These are phyloP conservation scores for Melolontha melolontha DNA, from an alignment of 2,888 invertebrate genomes.

Conservation along the genomic window DNA sequence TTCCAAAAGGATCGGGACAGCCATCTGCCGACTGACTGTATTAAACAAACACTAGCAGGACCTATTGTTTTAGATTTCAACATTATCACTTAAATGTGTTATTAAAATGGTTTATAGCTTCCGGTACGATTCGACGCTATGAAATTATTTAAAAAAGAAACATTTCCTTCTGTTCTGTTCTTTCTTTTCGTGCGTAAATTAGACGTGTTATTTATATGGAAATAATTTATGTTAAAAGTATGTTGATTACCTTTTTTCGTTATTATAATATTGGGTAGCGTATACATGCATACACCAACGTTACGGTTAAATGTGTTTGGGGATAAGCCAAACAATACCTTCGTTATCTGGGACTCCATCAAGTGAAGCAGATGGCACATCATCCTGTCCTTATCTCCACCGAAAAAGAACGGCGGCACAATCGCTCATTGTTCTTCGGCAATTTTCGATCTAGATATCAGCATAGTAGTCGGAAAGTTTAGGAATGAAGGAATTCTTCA, in stretches of 20 bases:
- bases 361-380: conserved; percentile 51
- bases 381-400: conserved; percentile 42
- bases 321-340: too few relatives aligned
- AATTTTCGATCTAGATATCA: conserved; percentile 59
- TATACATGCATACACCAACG: background rate
- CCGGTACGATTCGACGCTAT: conserved; percentile 51
- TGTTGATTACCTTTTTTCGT: conserved; percentile 46
- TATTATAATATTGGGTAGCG: conserved; percentile 2
- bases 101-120: conserved; percentile 66
- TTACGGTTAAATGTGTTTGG: too few relatives aligned
- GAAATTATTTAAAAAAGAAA: background rate
- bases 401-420: conserved; percentile 45
- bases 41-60: conserved; percentile 55
- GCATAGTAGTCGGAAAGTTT: too few relatives aligned
- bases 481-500: too few relatives aligned
- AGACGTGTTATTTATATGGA: conserved; percentile 15
- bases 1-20: conserved; percentile 38
- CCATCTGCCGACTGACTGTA: conserved; percentile 56
- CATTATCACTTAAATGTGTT: conserved; percentile 65
- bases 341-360: conserved; percentile 23
- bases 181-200: background rate
- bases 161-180: conserved; percentile 4
- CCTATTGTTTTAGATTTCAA: conserved; percentile 63
- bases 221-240: conserved; percentile 64
- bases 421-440: conserved; percentile 62